Base-by-base conservation (phyloP, 2,113 vertebrate species). In the Nyctereutes procyonoides region DNA sequence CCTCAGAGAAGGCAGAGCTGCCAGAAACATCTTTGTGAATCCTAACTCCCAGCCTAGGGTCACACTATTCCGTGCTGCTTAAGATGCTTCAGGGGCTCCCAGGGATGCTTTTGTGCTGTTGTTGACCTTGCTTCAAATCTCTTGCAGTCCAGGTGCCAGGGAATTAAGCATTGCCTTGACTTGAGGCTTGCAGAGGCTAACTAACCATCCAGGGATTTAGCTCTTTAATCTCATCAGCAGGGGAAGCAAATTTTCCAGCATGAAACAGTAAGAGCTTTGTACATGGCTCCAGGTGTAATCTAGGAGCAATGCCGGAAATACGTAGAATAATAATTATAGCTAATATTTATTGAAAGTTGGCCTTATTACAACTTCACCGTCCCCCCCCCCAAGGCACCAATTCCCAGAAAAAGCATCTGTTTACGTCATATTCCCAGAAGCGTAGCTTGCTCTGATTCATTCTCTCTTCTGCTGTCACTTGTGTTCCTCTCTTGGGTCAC, bases 181-280 rank as follows among this genome's bases (percentile, higher is more conserved):
- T 56, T 8, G 10, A 77, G 35, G 48, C 55, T 95, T 85, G 63
- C 3, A 10, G 8, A 10, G 8, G 35, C 17, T 38, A 30, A 20
- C 71, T 65, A 55, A 94, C 7, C 15, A 30, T 26, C 56, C 20
- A 63, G 16, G 58, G 71, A 96, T 82, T 95, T 74, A 19, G 22
- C 60, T 84, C 53, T 96, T 95, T 77, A 82, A 90, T 95, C 38
- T 94, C 91, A 90, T 62, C 12, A 0, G 43, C 94, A 87, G 32
- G 58, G 35, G 6, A 93, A 63, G 43, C 48, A 88, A 87, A 73
- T 76, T 86, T 93, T 81, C 65, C 77, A 15, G 8, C 10, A 30
- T 32, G 30, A 77, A 88, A 92, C n/a, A 94, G 56, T 38, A 69
- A 81, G 35, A 89, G 24, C 30, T 74, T 82, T 95, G 56, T 63